Evolutionary conservation across 2,888 invertebrate species (phyloP), one percentile per base, ranked within the genome.

Genomic region (Drosophila aldrichi): DNA sequence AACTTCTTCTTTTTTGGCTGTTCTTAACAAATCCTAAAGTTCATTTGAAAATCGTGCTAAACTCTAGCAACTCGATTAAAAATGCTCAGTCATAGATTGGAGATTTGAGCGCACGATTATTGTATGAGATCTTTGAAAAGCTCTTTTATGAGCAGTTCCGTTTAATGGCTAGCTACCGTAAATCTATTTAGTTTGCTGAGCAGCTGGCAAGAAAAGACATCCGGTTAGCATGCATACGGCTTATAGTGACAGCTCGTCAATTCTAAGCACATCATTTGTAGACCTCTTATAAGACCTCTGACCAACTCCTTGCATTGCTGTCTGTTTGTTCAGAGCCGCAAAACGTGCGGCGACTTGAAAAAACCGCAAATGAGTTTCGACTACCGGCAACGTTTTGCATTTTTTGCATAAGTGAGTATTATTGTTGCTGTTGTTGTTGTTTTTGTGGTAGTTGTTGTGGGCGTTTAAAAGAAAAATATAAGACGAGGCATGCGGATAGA

Each of bases 351-450:
- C 63, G 85, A 84, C 88, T 85, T 79, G 66, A 70, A 78, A 78
- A 78, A 87, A 87, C 82, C 88, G 70, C 89, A 83, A 89, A 86
- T 89, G 85, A 86, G 77, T 81, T 75, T 74, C 56, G 64, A 78
- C 75, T 74, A 64, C 74, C 79, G 80, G 66, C 88, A 82, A 74
- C 49, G 58, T 77, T 77, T 77, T 71, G 74, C 75, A 81, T 78
- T 81, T 81, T 82, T 70, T 79, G 88, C 88, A 88, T 89, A 88
- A 64, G 64, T 66, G 20, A 22, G 20, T 61, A 58, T 51, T 70
- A 54, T 79, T 69, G 63, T 20, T 48, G 58, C 34, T 64, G 40
- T n/a, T 1, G 40, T 40, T 8, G n/a, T 40, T 9, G 40, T 40
- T 20, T 49, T 29, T 51, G 44, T 18, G 55, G 62, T 41, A 29